A percentile compares a stretch with the other conserved stretches of the same genome.
Evolutionary conservation across 2,113 vertebrate genomes (phyloP).

Genomic region (Eublepharis macularius): DNA sequence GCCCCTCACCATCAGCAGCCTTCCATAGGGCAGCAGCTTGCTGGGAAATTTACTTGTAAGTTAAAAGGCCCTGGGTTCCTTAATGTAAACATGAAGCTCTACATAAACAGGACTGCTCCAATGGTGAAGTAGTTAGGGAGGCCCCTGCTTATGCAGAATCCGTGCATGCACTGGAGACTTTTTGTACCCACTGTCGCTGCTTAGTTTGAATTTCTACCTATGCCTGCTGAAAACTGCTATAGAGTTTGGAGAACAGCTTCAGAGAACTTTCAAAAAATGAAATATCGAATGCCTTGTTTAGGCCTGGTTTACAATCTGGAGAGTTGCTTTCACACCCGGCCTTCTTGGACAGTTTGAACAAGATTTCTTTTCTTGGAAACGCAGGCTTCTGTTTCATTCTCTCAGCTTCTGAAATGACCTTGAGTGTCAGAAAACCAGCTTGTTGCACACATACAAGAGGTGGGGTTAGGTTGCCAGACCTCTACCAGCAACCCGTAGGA

Average conservation of each 20-base stretch:
- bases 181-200: no score
- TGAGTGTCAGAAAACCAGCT: background rate
- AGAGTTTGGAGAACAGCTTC: background rate
- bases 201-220: background rate
- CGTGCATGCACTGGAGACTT: background rate
- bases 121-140: background rate
- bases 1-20: no score
- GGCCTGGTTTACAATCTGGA: background rate
- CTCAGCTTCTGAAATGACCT: background rate
- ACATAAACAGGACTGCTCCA: background rate
- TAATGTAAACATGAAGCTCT: background rate
- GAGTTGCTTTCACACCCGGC: background rate
- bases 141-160: background rate
- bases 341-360: background rate
- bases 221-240: background rate
- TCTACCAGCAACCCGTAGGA: no score
- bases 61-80: no score
- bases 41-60: no score
- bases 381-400: background rate
- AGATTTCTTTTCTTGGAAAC: background rate
- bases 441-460: background rate
- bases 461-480: no score
- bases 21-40: no score
- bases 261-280: background rate
- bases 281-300: background rate